A percentile compares a stretch with the other conserved stretches of the same genome.
phyloP scores from a whole-genome alignment of 2,797 vertebrate genomes.

The Orientallactaga sibirica region DNA sequence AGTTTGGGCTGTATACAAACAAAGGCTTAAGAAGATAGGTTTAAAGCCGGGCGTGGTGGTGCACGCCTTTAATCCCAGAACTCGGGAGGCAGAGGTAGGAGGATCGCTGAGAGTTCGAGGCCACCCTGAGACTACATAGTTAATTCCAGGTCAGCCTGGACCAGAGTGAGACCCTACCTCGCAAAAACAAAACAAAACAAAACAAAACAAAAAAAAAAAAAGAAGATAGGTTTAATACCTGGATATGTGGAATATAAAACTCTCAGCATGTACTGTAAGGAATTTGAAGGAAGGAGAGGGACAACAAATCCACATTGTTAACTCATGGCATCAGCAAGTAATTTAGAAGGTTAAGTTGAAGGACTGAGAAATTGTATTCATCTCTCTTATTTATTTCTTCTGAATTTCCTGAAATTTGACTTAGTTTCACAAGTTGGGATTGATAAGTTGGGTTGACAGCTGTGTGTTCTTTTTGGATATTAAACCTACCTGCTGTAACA shows the following conservation, averaged over 20 bases:
- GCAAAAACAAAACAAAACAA: too few relatives aligned
- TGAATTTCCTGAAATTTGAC: slow-evolving; percentile 50
- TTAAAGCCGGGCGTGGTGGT: too few relatives aligned
- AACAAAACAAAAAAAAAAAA: too few relatives aligned
- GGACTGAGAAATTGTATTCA: neutral
- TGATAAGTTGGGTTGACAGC: neutral
- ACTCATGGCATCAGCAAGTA: neutral
- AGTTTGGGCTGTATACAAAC: slow-evolving; percentile 43
- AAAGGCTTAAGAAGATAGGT: slow-evolving; percentile 10
- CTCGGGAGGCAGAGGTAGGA: too few relatives aligned
- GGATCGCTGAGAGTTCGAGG: too few relatives aligned
- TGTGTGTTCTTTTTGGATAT: slow-evolving; percentile 26
- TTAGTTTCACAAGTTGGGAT: slow-evolving; percentile 46
- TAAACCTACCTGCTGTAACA: neutral
- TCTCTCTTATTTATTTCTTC: neutral
- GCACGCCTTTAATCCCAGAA: too few relatives aligned
- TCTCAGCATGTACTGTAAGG: slow-evolving; percentile 12
- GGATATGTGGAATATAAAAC: slow-evolving; percentile 3
- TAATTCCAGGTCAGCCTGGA: too few relatives aligned
- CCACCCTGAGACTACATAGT: too few relatives aligned
- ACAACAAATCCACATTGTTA: neutral
- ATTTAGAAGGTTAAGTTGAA: slow-evolving; percentile 3
- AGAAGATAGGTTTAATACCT: neutral
- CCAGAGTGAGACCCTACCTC: too few relatives aligned
- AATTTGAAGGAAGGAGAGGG: slow-evolving; percentile 16